Percentiles rank a stretch among this genome's conserved stretches.
These are phyloP conservation scores for Cistogaster globosa DNA, from an alignment of 2,888 invertebrate genomes.

Conservation along the genomic window DNA sequence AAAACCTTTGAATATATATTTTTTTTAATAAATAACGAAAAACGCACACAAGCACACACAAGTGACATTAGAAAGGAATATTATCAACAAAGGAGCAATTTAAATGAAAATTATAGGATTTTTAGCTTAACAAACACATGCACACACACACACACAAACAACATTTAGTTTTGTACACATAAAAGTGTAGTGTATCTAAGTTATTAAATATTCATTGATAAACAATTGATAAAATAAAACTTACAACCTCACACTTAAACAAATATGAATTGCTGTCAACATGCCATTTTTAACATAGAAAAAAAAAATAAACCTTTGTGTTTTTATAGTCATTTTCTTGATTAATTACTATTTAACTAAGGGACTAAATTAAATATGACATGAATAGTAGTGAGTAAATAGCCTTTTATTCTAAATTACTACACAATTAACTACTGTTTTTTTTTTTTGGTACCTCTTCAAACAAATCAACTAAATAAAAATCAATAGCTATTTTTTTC, in stretches of 20 bases:
- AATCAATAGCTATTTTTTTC: no score
- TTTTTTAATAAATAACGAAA: background rate
- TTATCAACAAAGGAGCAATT: slow-evolving; percentile 62
- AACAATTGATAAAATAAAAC: slow-evolving; percentile 36
- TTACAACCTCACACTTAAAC: slow-evolving; percentile 4
- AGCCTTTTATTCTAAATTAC: background rate
- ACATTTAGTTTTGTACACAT: slow-evolving; percentile 11
- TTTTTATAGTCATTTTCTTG: slow-evolving; percentile 32
- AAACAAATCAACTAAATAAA: no score
- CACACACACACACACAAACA: background rate
- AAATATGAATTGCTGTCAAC: slow-evolving; percentile 34
- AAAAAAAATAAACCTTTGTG: slow-evolving; percentile 8
- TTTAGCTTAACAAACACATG: background rate
- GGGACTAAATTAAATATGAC: background rate
- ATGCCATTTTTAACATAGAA: background rate
- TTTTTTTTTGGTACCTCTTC: no score
- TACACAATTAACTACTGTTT: background rate
- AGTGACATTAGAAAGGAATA: slow-evolving; percentile 29
- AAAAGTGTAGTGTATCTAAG: background rate
- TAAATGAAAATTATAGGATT: slow-evolving; percentile 55
- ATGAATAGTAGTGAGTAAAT: background rate
- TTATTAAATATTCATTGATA: slow-evolving; percentile 49
- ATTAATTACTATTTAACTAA: slow-evolving; percentile 44
- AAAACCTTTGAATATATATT: no score
- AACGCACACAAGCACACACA: background rate